Percentiles rank a stretch among this genome's conserved stretches.
These are phyloP conservation scores for Synergus laeviventris DNA, from an alignment of 2,888 invertebrate species.

Conservation along the genomic window DNA sequence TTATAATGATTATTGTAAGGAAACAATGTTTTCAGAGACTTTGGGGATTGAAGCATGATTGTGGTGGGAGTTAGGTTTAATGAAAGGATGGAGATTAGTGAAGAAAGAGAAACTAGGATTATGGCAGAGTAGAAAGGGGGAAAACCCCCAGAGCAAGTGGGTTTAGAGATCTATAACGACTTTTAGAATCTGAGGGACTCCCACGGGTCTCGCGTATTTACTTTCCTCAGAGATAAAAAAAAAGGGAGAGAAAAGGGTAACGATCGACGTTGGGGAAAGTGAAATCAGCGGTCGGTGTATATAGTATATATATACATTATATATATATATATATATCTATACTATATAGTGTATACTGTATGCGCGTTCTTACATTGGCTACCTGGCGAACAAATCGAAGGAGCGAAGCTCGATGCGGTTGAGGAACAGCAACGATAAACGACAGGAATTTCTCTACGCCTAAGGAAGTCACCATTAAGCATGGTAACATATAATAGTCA, in stretches of 20 bases:
- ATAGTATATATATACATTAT: too few relatives aligned
- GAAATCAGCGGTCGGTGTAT: slow-evolving; percentile 65
- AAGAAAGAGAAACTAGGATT: not conserved
- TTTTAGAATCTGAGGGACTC: slow-evolving; percentile 31
- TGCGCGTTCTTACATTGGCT: slow-evolving; percentile 60
- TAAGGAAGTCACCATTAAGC: slow-evolving; percentile 47
- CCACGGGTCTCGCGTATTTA: slow-evolving; percentile 43
- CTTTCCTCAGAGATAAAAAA: slow-evolving; percentile 43
- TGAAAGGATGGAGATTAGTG: not conserved
- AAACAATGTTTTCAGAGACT: not conserved
- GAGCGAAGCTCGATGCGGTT: slow-evolving; percentile 52
- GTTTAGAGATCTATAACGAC: not conserved
- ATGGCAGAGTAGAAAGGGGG: not conserved
- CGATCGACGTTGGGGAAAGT: slow-evolving; percentile 69
- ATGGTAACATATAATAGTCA: slow-evolving; percentile 44
- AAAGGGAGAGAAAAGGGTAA: slow-evolving; percentile 57
- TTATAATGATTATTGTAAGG: not conserved
- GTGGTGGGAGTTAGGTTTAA: not conserved
- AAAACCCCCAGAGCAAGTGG: not conserved
- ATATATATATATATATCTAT: too few relatives aligned
- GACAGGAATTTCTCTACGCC: slow-evolving; percentile 45
- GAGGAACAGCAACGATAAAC: slow-evolving; percentile 35
- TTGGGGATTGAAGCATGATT: not conserved
- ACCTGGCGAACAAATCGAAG: slow-evolving; percentile 60
- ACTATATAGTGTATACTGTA: slow-evolving; percentile 29